Evolutionary conservation across 1,140 invertebrate genomes (phyloP).

Genomic region (Colletes gigas): DNA sequence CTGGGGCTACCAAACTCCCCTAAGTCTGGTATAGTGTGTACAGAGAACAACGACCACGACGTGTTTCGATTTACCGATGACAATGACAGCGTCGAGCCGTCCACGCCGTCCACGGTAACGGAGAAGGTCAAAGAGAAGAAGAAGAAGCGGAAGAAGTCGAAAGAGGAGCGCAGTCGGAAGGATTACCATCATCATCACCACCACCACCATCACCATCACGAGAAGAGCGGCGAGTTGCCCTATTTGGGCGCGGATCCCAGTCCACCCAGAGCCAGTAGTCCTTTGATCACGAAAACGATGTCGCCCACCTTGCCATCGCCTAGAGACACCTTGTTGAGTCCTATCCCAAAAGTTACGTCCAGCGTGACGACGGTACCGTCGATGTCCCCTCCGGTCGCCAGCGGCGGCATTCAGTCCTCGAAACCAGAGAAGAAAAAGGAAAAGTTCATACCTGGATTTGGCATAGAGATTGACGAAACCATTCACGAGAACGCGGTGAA

Average conservation of each 20-base stretch:
- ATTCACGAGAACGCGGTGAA: slow-evolving; percentile 91
- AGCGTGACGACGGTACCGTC: slow-evolving; percentile 65
- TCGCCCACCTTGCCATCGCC: slow-evolving; percentile 76
- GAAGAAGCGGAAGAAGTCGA: slow-evolving; percentile 91
- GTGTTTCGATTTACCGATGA: slow-evolving; percentile 84
- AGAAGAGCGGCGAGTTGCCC: slow-evolving; percentile 73
- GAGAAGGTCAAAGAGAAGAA: slow-evolving; percentile 87
- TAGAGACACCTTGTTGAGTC: slow-evolving; percentile 81
- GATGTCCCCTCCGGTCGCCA: slow-evolving; percentile 76
- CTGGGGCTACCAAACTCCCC: slow-evolving; percentile 81
- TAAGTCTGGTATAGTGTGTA: slow-evolving; percentile 67
- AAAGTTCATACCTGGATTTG: slow-evolving; percentile 87
- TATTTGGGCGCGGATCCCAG: slow-evolving; percentile 76
- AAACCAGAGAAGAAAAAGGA: slow-evolving; percentile 82
- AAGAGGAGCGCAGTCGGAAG: slow-evolving; percentile 87
- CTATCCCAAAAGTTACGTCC: slow-evolving; percentile 81
- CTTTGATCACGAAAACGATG: slow-evolving; percentile 72
- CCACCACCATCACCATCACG: slow-evolving; percentile 81
- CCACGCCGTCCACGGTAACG: slow-evolving; percentile 72
- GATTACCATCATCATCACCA: slow-evolving; percentile 85
- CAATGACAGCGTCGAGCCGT: slow-evolving; percentile 82
- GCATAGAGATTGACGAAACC: slow-evolving; percentile 85
- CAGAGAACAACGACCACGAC: slow-evolving; percentile 80
- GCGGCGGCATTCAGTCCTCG: slow-evolving; percentile 56
- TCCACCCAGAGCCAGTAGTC: slow-evolving; percentile 77